Conservation (phyloP, 1,140 invertebrate genomes). For the Steinernema khuongi region DNA sequence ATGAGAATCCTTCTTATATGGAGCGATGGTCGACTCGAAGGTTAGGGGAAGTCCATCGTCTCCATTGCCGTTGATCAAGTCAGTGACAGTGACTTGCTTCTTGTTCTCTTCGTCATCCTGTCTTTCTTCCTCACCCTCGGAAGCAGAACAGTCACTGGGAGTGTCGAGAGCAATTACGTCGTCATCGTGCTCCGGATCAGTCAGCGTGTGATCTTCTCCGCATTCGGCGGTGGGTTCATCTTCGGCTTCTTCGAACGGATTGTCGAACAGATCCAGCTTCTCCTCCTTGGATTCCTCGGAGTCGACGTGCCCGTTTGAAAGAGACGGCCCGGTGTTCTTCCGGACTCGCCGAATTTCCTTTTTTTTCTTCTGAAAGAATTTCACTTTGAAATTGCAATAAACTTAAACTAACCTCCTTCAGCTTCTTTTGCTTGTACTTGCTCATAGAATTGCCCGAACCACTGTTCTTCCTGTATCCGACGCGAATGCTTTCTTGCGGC, state of each 20-base stretch:
- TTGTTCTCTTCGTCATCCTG: no score
- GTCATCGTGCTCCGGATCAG: no score
- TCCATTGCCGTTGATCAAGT: neutral
- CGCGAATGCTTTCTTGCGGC: neutral
- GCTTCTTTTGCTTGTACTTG: constrained; percentile 60
- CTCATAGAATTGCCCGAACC: constrained; percentile 40
- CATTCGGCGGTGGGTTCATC: neutral
- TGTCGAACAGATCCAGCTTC: no score
- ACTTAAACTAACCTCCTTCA: constrained; percentile 51
- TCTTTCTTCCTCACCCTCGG: no score
- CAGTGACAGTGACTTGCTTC: neutral
- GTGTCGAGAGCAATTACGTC: no score
- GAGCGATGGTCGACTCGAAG: neutral
- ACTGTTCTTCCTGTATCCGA: neutral
- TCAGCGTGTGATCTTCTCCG: no score
- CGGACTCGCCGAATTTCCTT: constrained; percentile 23
- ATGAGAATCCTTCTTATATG: neutral
- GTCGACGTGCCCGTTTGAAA: neutral
- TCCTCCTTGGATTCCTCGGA: neutral
- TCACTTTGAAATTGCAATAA: neutral
- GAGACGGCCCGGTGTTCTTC: neutral
- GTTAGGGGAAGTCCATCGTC: neutral
- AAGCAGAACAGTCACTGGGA: no score
- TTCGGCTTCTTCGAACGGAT: no score
- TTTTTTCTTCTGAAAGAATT: constrained; percentile 31